Base-by-base conservation (phyloP, 1,140 invertebrate genomes). In the Atopsyche davidsoni region DNA sequence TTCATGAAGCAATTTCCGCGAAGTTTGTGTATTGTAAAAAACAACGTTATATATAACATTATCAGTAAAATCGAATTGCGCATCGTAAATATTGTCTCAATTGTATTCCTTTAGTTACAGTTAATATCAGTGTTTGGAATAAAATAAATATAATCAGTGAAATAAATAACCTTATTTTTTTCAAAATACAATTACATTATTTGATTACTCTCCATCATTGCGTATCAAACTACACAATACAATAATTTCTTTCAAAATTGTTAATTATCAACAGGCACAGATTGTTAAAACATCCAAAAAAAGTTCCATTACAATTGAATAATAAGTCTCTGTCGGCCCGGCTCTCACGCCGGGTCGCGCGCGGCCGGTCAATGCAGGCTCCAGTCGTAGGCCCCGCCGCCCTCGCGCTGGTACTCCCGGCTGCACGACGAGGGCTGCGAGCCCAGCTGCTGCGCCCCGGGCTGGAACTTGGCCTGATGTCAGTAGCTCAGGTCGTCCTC, bases 401-500 rank as follows among this genome's bases (percentile, higher is more conserved):
- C 43, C 21, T 57, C 51, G 19, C 54, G 46, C 21, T 51, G 50
- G 24, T 57, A 59, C 19, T 59, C 53, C 44, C 57, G 41, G 19
- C 43, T 53, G 28, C 46, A 59, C 17, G 57, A 45, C 17, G 57
- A 55, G 14, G 53, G 41, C 4, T 48, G 44, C 16, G 57, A 58
- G 43, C 45, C 9, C 64, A 72, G 53, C 65, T 65, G 17, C 62
- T 67, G 0, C 60, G 69, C 64, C 64, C 38, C 44, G n/a, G 69
- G 58, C 68, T 69, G 59, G 67, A 68, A 24, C 62, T 64, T 22
- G 64, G 70, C 70, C 64, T 66, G 67, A 55, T 72, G 72, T 74
- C 72, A 74, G 69, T 73, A 74, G 57, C 71, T 68, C 64, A 72
- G 32, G 16, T 70, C 72, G 19, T 68, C 65, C 21, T 73, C 70